Evolutionary conservation across 92 coral and sea anemone genomes (phyloP), one percentile per base, ranked within the genome.

Genomic region (Parazoanthus darwini): DNA sequence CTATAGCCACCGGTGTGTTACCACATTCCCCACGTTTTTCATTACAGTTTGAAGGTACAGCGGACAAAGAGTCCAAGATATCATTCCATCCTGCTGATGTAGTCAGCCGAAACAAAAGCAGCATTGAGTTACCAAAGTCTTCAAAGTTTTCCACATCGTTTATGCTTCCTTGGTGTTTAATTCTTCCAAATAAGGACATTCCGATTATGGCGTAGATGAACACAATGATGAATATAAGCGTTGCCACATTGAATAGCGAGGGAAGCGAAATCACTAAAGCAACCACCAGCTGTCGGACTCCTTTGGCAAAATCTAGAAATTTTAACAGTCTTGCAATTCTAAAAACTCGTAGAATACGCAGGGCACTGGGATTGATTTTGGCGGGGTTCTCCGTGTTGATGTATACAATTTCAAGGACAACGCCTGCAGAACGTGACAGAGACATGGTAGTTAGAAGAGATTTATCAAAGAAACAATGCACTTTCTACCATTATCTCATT

Each of bases 31-130:
- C 94, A 35, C 87, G 89, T 0, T 91, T 91, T 68, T 46, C 54
- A 23, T 95, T 96, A 46, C 99, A 96, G 77, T 93, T 77, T 6
- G 98, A 98, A 1, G 96, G 93, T 54, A 91, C 96, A 36, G 92
- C 89, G 90, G 92, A 87, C 86, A 97, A 91, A 23, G 94, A 91
- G 6, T 89, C 94, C 66, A 97, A 50, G 43, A 97, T 88, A 86
- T 97, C 99, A 56, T 97, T 95, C 98, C 99, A 97, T 0, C 99
- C 99, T 0, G 99, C 92, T 9, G 96, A 94, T 59, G 99, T 95
- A 58, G 95, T 85, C 65, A 97, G 77, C 37, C 97, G 98, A 67
- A 97, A 95, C 88, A 97, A 82, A 74, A 97, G 92, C 94, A 95
- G 89, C 86, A 95, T 88, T 22, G 98, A 94, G 11, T 85, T 94